These are phyloP conservation scores for Drosophila asahinai DNA, from an alignment of 1,140 invertebrate species.

Conservation along the genomic window DNA sequence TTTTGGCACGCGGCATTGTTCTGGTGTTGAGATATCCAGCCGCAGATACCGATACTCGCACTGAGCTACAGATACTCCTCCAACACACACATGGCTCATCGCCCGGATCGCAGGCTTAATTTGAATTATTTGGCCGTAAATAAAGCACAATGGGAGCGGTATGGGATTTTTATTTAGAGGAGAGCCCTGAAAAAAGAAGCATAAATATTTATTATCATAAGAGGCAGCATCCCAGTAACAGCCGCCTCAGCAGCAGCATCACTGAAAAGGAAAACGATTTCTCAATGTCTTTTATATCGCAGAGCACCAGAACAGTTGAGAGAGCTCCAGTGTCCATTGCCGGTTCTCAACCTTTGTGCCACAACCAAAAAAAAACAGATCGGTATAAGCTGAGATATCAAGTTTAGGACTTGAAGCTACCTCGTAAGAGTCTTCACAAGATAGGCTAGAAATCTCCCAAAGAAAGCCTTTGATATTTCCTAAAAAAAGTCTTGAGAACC, in stretches of 20 bases:
- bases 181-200: constrained; percentile 39
- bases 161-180: constrained; percentile 71
- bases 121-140: constrained; percentile 83
- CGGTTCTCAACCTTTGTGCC: constrained; percentile 52
- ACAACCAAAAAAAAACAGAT: constrained; percentile 39
- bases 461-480: neutral
- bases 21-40: constrained; percentile 60
- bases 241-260: constrained; percentile 29
- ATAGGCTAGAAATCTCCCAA: neutral
- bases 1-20: constrained; percentile 75
- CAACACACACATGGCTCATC: constrained; percentile 8
- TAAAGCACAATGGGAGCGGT: constrained; percentile 72
- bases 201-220: constrained; percentile 83
- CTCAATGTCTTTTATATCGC: constrained; percentile 80
- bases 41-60: constrained; percentile 50
- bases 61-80: constrained; percentile 41
- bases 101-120: constrained; percentile 63
- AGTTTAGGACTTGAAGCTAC: neutral
- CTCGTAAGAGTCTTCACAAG: neutral
- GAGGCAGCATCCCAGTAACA: constrained; percentile 40
- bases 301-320: constrained; percentile 16
- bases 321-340: constrained; percentile 23
- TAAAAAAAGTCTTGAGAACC: neutral
- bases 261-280: constrained; percentile 80
- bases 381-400: neutral